Base-by-base conservation (phyloP, 2,888 invertebrate species). In the Muscina levida region DNA sequence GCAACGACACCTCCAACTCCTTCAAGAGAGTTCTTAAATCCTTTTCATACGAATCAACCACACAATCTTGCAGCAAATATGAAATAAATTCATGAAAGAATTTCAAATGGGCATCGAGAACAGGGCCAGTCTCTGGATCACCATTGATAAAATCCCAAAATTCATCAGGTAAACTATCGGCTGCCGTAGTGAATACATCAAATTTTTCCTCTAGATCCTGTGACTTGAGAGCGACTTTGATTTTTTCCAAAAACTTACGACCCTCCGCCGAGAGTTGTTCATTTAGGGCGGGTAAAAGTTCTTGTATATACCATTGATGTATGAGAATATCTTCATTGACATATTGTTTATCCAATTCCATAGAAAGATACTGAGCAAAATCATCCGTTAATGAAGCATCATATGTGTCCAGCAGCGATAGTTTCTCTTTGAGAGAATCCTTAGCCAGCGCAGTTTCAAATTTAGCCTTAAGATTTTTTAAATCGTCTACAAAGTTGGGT, bases 251-350 rank as follows among this genome's bases (percentile, higher is more conserved):
- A 3, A 83, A 15, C 13, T 56, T 31, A 0, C 17, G 11, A 0
- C 77, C 67, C 31, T 84, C 84, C 17, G 56, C 46, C 11, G 79
- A 65, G 8, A 84, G 15, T n/a, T 66, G 22, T 1, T 72, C 72
- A n/a, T 22, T 39, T 6, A 84, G 24, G 26, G 78, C 73, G 0
- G 73, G 15, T 39, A 74, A 37, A 13, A 83, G n/a, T 42, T 82
- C 67, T 13, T 77, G 79, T 17, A 84, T 71, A 44, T 83, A 84
- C 84, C 84, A 84, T 42, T 68, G 68, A 48, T 84, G 83, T 44
- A 83, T 77, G n/a, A 77, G 65, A 22, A 84, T 82, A 26, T 83
- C 84, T 56, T 83, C 82, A 39, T 84, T 83, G 1, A 84, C 62
- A 31, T 77, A 79, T 56, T 84, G 84, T 37, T 82, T 82, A 6